Base-by-base conservation (phyloP, 2,113 vertebrate species). In the Gallinago paraguaiae region DNA sequence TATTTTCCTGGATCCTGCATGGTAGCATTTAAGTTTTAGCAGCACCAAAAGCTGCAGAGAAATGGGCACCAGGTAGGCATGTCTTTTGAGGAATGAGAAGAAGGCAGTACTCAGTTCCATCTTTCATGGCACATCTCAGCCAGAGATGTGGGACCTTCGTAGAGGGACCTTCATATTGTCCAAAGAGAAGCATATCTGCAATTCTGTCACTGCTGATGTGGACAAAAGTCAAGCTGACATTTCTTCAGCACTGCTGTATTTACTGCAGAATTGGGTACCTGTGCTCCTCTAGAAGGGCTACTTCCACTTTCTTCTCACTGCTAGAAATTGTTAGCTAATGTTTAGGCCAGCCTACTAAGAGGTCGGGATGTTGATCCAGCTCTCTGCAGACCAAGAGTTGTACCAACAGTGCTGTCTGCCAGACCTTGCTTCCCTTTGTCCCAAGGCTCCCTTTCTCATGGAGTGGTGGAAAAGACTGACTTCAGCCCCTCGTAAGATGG, bases 241-340 rank as follows among this genome's bases (percentile, higher is more conserved):
- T 57, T 71, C 69, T 50, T 56, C 51, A 80, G 53, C 35, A 6
- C 37, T 56, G 1, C 35, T 67, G 28, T 35, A 10, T 71, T 71
- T 41, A 20, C 68, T 87, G 63, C 39, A 54, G 75, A 69, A 30
- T 13, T 53, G 16, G 19, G 23, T 35, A 16, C 6, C 13, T 31
- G 16, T 20, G 28, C 28, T 76, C 4, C 27, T 13, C 51, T 37
- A 39, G 56, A 51, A 33, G 28, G 22, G 41, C 16, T 24, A 19
- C 23, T 16, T 82, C 41, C 4, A 1, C 48, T 83, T 70, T 64
- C 28, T 78, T 71, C 41, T 37, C 10, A 3, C n/a, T 0, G 0
- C 50, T 79, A 46, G 60, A 60, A 60, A 37, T 12, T 37, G 22
- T 70, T 54, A 37, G 60, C 4, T 70, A 19, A 41, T 51, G 25